These are phyloP conservation scores for Platycnemis pennipes DNA, from an alignment of 2,888 invertebrate species.

Conservation along the genomic window DNA sequence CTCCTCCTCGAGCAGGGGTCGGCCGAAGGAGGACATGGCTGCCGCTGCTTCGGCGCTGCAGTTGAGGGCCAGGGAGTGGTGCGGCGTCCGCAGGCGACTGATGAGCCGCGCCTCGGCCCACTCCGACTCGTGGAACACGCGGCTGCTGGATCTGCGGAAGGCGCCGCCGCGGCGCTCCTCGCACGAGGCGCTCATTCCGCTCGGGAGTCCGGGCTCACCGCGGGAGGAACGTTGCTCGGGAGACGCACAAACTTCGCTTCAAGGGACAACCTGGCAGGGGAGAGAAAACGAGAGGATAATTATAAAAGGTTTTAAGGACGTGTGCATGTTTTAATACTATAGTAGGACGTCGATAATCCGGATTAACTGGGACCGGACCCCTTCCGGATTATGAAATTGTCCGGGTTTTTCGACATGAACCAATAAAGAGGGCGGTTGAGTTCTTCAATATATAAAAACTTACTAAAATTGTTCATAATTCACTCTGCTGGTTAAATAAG, in stretches of 20 bases:
- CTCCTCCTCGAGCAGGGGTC: constrained; percentile 79
- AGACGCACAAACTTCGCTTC: background rate
- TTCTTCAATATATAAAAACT: too few relatives aligned
- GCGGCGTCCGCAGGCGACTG: background rate
- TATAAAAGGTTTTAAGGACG: background rate
- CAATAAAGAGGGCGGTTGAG: too few relatives aligned
- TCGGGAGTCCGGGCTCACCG: background rate
- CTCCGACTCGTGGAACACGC: constrained; percentile 74
- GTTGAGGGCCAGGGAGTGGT: constrained; percentile 64
- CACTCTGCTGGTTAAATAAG: too few relatives aligned
- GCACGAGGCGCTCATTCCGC: constrained; percentile 43
- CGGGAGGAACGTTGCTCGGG: background rate
- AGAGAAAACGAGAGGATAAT: background rate
- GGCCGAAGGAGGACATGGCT: constrained; percentile 76
- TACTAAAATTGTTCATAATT: too few relatives aligned
- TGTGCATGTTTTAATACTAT: background rate
- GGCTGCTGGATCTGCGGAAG: constrained; percentile 71
- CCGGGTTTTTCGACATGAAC: too few relatives aligned
- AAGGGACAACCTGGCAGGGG: background rate
- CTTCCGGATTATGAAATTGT: too few relatives aligned
- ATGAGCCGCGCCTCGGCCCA: constrained; percentile 69
- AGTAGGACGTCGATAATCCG: too few relatives aligned
- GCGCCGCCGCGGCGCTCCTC: constrained; percentile 20
- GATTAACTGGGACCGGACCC: too few relatives aligned
- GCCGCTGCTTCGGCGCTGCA: constrained; percentile 75